Evolutionary conservation across 92 coral and sea anemone species (phyloP).

Genomic region (Epizoanthus ramosus): DNA sequence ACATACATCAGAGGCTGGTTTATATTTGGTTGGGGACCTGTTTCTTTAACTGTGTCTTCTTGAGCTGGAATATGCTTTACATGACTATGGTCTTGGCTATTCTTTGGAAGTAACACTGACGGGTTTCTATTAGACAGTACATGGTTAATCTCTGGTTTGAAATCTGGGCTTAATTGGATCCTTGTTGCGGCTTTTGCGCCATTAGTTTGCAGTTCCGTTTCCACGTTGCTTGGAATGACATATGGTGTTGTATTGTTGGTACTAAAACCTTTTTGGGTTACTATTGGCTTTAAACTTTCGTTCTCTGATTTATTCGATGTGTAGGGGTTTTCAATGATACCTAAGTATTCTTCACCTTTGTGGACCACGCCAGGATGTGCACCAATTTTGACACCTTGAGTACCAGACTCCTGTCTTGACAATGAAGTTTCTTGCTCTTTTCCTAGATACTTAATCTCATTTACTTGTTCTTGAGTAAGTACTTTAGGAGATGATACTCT

Average conservation of each 20-base stretch:
- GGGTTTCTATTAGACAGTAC: neutral
- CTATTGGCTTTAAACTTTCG: neutral
- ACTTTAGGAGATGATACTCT: neutral
- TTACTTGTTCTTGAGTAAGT: neutral
- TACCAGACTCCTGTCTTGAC: neutral
- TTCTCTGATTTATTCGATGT: neutral
- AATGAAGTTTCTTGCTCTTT: neutral
- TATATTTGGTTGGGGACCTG: neutral
- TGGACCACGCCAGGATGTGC: neutral
- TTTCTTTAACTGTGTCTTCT: neutral
- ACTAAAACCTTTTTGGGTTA: neutral
- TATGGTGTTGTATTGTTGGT: neutral
- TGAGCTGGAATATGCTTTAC: neutral
- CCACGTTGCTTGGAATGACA: neutral
- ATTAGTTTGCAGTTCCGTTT: neutral
- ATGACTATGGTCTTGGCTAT: neutral
- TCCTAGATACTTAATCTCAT: conserved; percentile 16
- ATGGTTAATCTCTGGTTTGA: neutral
- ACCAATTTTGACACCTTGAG: neutral
- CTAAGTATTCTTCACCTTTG: neutral
- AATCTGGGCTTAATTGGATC: neutral
- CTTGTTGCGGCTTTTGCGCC: neutral
- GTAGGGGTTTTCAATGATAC: neutral
- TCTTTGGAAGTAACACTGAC: neutral
- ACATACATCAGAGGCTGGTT: conserved; percentile 1